These are phyloP conservation scores for Drosophila sp. DNA, from an alignment of 1,140 invertebrate genomes.

Conservation along the genomic window DNA sequence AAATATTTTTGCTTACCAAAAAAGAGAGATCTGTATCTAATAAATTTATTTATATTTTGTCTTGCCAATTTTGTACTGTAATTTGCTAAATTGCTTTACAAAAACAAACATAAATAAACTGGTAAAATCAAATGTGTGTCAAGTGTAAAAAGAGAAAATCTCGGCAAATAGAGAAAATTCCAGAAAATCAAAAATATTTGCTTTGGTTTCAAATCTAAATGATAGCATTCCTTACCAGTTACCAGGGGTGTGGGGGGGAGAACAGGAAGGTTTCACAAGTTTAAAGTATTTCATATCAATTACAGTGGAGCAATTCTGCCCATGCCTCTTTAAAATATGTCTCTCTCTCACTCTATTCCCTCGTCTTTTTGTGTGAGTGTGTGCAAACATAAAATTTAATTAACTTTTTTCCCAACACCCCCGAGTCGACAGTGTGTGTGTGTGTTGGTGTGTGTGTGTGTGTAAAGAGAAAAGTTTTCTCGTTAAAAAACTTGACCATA, in stretches of 20 bases:
- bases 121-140: conserved; percentile 2
- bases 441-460: conserved; percentile 33
- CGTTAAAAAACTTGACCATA: conserved; percentile 75
- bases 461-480: conserved; percentile 72
- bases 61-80: not conserved
- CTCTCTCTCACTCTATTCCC: conserved; percentile 12
- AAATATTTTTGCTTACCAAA: too few species aligned
- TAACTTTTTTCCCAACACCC: conserved; percentile 60
- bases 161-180: conserved; percentile 22
- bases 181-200: conserved; percentile 36
- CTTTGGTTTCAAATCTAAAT: conserved; percentile 39
- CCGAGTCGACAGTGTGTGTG: not conserved
- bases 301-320: conserved; percentile 36
- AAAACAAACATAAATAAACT: conserved; percentile 21
- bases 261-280: not conserved
- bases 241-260: not conserved
- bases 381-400: conserved; percentile 78
- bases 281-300: conserved; percentile 49
- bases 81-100: conserved; percentile 25
- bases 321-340: conserved; percentile 19
- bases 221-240: conserved; percentile 11
- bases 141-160: conserved; percentile 48
- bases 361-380: conserved; percentile 22
- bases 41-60: not conserved
- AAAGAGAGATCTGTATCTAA: too few species aligned